phyloP scores from a whole-genome alignment of 2,113 vertebrate genomes.

The Thalassarche chlororhynchos region DNA sequence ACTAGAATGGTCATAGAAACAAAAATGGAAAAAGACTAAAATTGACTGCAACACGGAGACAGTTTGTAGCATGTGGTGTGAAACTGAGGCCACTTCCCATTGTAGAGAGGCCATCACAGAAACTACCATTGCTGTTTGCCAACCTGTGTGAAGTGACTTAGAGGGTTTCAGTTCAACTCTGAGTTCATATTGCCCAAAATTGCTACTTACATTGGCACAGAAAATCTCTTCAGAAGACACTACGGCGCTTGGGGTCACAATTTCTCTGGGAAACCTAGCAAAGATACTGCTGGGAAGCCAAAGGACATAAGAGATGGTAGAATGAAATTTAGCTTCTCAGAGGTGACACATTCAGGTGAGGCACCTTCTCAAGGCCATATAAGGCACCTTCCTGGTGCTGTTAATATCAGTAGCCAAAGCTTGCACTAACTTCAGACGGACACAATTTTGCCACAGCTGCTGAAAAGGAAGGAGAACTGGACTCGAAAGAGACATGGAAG shows the following conservation, averaged over 20 bases:
- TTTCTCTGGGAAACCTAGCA: neutral
- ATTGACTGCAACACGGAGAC: neutral
- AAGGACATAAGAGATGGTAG: neutral
- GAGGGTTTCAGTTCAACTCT: neutral
- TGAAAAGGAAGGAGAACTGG: neutral
- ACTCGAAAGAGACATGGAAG: neutral
- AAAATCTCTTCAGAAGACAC: neutral
- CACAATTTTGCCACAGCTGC: neutral
- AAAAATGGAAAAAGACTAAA: neutral
- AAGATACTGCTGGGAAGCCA: neutral
- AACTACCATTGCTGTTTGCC: neutral
- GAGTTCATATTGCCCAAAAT: neutral
- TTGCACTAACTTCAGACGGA: neutral
- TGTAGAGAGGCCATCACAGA: neutral
- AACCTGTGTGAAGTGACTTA: neutral
- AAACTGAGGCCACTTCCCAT: neutral
- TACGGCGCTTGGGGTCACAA: rapidly evolving
- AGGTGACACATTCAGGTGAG: neutral
- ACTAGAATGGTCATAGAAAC: neutral
- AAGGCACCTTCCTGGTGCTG: neutral
- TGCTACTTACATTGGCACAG: neutral
- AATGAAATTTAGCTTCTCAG: neutral
- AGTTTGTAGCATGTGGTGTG: neutral
- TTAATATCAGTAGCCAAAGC: neutral
- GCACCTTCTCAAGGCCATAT: neutral